These are phyloP conservation scores for Pangasius sanitwongsei DNA, from an alignment of 2,797 vertebrate species.

Conservation along the genomic window DNA sequence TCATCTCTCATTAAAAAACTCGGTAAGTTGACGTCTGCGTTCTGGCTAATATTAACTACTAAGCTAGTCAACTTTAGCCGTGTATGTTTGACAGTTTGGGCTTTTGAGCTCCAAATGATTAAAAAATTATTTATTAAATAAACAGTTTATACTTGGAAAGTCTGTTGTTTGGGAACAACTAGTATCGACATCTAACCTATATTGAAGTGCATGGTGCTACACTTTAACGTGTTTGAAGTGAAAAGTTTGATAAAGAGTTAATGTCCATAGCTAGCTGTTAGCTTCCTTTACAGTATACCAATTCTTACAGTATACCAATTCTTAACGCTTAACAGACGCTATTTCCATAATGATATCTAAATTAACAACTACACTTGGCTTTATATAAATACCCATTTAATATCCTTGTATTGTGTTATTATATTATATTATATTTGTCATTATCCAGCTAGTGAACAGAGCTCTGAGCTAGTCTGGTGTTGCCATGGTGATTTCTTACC, in stretches of 20 bases:
- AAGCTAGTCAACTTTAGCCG: conserved; percentile 4
- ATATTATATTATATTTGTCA: too few relatives aligned
- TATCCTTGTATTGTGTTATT: background rate
- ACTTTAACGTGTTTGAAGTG: background rate
- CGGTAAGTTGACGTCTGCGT: conserved; percentile 62
- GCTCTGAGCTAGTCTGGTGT: background rate
- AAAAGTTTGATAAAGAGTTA: background rate
- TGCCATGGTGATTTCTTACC: conserved; percentile 26
- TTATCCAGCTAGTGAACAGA: background rate
- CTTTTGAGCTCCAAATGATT: background rate
- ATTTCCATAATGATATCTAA: background rate
- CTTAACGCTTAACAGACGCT: background rate
- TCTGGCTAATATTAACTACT: background rate
- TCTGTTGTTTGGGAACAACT: background rate
- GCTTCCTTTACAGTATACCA: background rate
- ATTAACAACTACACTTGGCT: background rate
- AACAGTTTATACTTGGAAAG: background rate
- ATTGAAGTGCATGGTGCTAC: background rate
- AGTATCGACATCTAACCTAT: background rate
- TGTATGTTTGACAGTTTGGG: background rate
- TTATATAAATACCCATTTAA: background rate
- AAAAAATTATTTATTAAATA: background rate
- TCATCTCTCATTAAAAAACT: conserved; percentile 78
- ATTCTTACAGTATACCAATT: background rate
- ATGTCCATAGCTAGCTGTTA: background rate